Evolutionary conservation across 2,888 invertebrate genomes (phyloP).

Genomic region (Harpalus rubripes): DNA sequence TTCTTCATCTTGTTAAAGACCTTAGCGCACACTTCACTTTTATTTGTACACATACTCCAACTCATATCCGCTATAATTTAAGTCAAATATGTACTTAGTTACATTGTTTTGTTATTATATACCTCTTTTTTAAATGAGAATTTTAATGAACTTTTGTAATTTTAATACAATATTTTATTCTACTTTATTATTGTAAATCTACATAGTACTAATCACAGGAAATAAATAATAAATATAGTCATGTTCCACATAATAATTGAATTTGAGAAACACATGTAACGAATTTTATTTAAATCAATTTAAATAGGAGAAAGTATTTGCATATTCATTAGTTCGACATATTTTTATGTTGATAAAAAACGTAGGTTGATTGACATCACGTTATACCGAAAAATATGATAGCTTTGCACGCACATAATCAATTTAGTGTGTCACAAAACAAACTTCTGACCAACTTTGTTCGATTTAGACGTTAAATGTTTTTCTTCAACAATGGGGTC

Average conservation of each 20-base stretch:
- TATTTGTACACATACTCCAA: too few relatives aligned
- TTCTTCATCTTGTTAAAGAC: too few relatives aligned
- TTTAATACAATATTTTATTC: too few relatives aligned
- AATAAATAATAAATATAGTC: neutral
- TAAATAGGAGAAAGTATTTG: slow-evolving; percentile 46
- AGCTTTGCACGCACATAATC: slow-evolving; percentile 56
- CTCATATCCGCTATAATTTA: too few relatives aligned
- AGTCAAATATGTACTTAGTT: too few relatives aligned
- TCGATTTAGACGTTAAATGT: neutral
- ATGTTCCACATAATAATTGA: neutral
- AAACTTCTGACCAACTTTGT: slow-evolving; percentile 56
- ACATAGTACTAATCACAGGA: neutral
- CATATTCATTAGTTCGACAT: slow-evolving; percentile 58
- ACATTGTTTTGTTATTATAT: too few relatives aligned
- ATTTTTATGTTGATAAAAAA: slow-evolving; percentile 50
- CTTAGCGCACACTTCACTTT: too few relatives aligned
- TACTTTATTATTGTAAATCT: too few relatives aligned
- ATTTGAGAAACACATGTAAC: slow-evolving; percentile 10
- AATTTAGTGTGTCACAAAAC: slow-evolving; percentile 55
- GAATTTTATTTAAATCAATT: slow-evolving; percentile 30
- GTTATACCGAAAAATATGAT: slow-evolving; percentile 32
- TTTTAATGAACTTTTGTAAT: too few relatives aligned
- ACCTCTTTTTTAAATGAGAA: too few relatives aligned
- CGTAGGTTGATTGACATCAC: slow-evolving; percentile 50
- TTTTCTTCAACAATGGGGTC: too few relatives aligned